phyloP scores from a whole-genome alignment of 2,797 vertebrate species.

The Gallirallus australis region DNA sequence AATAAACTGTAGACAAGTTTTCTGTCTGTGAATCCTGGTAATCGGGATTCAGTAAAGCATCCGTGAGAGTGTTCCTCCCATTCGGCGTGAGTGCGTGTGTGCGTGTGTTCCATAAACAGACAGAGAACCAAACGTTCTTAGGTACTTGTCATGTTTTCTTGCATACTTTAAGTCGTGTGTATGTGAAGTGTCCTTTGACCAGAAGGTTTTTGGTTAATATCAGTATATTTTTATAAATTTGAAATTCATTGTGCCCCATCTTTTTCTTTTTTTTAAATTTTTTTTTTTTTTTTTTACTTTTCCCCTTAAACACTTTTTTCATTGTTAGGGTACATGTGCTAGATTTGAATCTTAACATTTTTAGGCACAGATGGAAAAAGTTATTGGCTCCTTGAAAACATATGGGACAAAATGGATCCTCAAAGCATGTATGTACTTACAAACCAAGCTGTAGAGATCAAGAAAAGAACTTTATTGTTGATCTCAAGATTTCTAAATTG shows the following conservation, averaged over 20 bases:
- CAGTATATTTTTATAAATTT: conserved; percentile 86
- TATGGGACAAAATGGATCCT: conserved; percentile 73
- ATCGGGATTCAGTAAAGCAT: conserved; percentile 61
- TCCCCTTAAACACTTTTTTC: conserved; percentile 31
- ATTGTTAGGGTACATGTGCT: conserved; percentile 74
- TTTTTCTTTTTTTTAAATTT: conserved; percentile 45
- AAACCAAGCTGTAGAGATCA: conserved; percentile 88
- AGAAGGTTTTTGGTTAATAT: conserved; percentile 79
- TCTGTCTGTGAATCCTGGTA: conserved; percentile 71
- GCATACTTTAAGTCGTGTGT: conserved; percentile 74
- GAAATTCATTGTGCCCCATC: conserved; percentile 75
- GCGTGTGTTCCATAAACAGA: conserved; percentile 49
- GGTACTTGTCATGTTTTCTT: conserved; percentile 73
- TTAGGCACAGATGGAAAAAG: conserved; percentile 81
- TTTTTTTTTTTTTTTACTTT: too few relatives aligned
- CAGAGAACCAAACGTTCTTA: conserved; percentile 73
- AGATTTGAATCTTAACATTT: conserved; percentile 79
- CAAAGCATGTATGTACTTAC: conserved; percentile 80
- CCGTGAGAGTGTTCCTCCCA: conserved; percentile 47
- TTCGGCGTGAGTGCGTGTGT: conserved; percentile 32
- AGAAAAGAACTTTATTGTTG: conserved; percentile 76
- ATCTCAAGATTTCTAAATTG: conserved; percentile 83
- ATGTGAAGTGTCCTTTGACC: conserved; percentile 77
- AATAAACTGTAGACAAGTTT: conserved; percentile 73
- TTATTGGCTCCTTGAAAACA: conserved; percentile 77